phyloP scores from a whole-genome alignment of 2,113 vertebrate species.

The Corythoichthys intestinalis region DNA sequence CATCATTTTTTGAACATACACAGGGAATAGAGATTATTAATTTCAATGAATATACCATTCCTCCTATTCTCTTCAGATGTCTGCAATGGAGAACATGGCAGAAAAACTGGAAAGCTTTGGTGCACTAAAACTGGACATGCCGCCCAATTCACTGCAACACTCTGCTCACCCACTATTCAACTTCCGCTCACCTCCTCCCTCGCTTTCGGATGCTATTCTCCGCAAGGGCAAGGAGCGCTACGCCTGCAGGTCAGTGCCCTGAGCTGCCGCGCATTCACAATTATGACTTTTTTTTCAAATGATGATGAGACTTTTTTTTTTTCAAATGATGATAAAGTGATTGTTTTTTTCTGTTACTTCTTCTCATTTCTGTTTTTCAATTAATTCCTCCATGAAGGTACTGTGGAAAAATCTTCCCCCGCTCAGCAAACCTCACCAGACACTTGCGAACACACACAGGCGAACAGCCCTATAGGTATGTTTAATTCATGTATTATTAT shows the following conservation, averaged over 20 bases:
- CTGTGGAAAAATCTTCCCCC: slow-evolving; percentile 98
- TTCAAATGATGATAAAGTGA: neutral
- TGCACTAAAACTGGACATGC: slow-evolving; percentile 85
- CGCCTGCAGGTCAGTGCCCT: slow-evolving; percentile 85
- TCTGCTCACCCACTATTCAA: slow-evolving; percentile 92
- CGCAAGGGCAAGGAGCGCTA: slow-evolving; percentile 99
- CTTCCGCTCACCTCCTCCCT: slow-evolving; percentile 91
- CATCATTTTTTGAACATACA: slow-evolving; percentile 10
- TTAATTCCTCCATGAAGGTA: slow-evolving; percentile 74
- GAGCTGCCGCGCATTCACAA: neutral
- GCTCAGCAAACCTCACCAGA: slow-evolving; percentile 96
- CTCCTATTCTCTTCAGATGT: slow-evolving; percentile 76
- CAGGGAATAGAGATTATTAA: neutral
- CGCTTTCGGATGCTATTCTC: slow-evolving; percentile 94
- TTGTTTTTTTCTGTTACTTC: neutral
- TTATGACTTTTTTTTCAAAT: neutral
- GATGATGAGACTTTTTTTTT: neutral
- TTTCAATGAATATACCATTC: neutral
- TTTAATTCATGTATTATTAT: slow-evolving; percentile 5
- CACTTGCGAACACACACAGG: slow-evolving; percentile 98
- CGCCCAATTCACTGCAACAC: slow-evolving; percentile 85
- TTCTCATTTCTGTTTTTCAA: neutral
- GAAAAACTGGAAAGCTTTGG: slow-evolving; percentile 96
- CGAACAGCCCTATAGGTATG: slow-evolving; percentile 96
- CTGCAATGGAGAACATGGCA: slow-evolving; percentile 97